phyloP scores from a whole-genome alignment of 2,888 invertebrate species.

The Steromphala cineraria region DNA sequence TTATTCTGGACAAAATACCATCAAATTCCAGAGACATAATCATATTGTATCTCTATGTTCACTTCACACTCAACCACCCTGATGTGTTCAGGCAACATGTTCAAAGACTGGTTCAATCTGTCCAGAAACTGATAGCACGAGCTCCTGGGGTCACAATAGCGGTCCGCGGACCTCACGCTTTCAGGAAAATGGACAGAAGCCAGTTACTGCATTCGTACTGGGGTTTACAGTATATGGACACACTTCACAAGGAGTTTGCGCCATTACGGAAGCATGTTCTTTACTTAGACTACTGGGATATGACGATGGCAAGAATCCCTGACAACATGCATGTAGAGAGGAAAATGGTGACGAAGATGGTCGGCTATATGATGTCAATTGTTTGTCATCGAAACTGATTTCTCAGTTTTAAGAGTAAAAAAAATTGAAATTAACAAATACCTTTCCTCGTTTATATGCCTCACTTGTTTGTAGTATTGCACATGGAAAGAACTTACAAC shows the following conservation, averaged over 20 bases:
- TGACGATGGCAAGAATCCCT: neutral
- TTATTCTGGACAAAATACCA: neutral
- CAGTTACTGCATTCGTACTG: neutral
- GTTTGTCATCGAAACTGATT: neutral
- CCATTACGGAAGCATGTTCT: neutral
- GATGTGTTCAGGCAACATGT: neutral
- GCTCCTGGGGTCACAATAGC: neutral
- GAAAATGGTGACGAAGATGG: neutral
- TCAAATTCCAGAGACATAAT: neutral
- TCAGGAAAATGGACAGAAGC: neutral
- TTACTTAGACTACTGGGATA: neutral
- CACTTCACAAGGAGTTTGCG: neutral
- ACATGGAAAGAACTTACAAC: too few relatives aligned
- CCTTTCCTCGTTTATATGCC: too few relatives aligned
- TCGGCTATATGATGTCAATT: neutral
- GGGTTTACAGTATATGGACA: neutral
- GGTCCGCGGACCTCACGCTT: neutral
- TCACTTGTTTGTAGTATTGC: too few relatives aligned
- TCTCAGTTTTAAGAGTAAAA: too few relatives aligned
- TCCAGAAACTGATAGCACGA: neutral
- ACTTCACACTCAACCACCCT: neutral
- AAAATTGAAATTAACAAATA: too few relatives aligned
- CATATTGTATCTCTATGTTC: neutral
- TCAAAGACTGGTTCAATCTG: neutral
- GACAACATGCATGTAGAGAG: neutral